Base-by-base conservation (phyloP, 2,888 invertebrate genomes). In the Perdita meconis region DNA sequence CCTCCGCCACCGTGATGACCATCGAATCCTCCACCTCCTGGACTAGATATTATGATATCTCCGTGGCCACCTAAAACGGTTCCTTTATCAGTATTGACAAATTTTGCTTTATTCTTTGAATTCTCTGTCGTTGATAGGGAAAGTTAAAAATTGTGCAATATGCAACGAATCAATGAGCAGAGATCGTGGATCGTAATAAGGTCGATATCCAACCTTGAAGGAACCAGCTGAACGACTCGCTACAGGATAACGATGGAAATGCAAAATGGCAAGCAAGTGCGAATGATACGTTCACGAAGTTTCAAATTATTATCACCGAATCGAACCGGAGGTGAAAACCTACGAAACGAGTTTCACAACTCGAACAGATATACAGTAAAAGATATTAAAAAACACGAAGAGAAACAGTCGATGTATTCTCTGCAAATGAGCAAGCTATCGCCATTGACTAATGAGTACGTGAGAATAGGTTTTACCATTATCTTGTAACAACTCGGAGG, bases 261-360 rank as follows among this genome's bases (percentile, higher is more conserved):
- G 6, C 5, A 44, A 44, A 10, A 19, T 10, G n/a, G n/a, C n/a
- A n/a, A 5, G 38, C 5, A 6, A 36, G n/a, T 8, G 5, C 2
- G 3, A 0, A 6, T 30, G 30, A 1, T 6, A 24, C 2, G 34
- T 19, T 12, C 51, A 51, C 57, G 12, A 47, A 12, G 38, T 30
- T 30, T 6, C 19, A 53, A 42, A 65, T 69, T 61, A 69, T 57
- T 22, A 55, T 8, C 40, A 10, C 30, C 50, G 42, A 64, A 65
- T 38, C 30, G 19, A 65, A 34, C 51, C 67, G 78, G 76, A 69
- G 65, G 75, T 75, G 78, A 78, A 77, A 78, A 75, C 69, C 19
- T 19, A 57, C 60, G 56, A 53, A 78, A 70, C 78, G 38, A 70
- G 78, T 78, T 78, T 65, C 50, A 22, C 75, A 12, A 44, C 19